phyloP scores from a whole-genome alignment of 2,113 vertebrate species.

The Poicephalus meyeri region DNA sequence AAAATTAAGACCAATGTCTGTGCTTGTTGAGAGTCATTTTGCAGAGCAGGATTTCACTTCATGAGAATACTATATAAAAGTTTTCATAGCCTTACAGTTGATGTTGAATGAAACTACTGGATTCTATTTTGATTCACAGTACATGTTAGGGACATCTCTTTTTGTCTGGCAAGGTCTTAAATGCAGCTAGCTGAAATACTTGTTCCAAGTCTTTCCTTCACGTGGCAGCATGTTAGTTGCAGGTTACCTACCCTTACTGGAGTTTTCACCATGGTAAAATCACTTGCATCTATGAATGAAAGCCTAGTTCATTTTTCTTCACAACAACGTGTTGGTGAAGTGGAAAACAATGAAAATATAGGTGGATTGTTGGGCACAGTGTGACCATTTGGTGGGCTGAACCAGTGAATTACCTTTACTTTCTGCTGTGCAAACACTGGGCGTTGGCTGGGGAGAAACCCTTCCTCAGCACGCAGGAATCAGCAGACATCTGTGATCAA shows the following conservation, averaged over 20 bases:
- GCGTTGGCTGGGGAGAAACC: background rate
- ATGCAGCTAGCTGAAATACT: background rate
- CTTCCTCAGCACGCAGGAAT: background rate
- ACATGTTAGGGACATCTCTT: background rate
- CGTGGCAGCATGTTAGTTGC: background rate
- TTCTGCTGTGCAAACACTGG: background rate
- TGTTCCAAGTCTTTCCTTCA: background rate
- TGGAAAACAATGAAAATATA: background rate
- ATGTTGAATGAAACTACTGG: background rate
- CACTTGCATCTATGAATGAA: background rate
- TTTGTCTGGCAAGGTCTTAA: background rate
- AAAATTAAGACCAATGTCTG: background rate
- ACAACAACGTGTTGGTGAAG: background rate
- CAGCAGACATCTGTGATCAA: background rate
- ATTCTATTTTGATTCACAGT: background rate
- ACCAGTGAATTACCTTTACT: background rate
- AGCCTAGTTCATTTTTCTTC: background rate
- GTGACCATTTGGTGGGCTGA: background rate
- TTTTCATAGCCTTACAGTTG: background rate
- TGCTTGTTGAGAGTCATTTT: background rate
- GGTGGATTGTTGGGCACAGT: background rate
- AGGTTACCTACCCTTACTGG: background rate
- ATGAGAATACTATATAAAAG: background rate
- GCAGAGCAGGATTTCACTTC: background rate
- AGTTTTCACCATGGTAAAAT: background rate